Evolutionary conservation across 2,888 invertebrate species (phyloP).

Genomic region (Drosophila rubida): DNA sequence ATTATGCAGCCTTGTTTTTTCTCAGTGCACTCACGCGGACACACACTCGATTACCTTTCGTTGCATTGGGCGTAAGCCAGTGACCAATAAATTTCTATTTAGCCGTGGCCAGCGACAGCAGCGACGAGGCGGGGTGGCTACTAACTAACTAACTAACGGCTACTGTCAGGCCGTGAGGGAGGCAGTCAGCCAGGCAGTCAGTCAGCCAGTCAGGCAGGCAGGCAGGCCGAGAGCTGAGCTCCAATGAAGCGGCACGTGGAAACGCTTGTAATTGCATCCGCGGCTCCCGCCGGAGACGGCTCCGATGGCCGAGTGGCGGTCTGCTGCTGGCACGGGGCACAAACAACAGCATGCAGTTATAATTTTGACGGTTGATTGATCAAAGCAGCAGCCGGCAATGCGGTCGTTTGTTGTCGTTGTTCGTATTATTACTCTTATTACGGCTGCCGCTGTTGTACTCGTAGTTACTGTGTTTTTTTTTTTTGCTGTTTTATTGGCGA

Average conservation of each 20-base stretch:
- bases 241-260: slow-evolving; percentile 80
- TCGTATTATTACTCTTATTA: slow-evolving; percentile 17
- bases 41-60: slow-evolving; percentile 42
- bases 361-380: slow-evolving; percentile 82
- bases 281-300: slow-evolving; percentile 35
- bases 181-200: slow-evolving; percentile 27
- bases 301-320: background rate
- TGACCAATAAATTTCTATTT: slow-evolving; percentile 79
- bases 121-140: background rate
- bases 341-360: slow-evolving; percentile 58
- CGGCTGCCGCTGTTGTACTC: slow-evolving; percentile 11
- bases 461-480: background rate
- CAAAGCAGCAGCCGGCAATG: slow-evolving; percentile 69
- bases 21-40: slow-evolving; percentile 33
- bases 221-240: slow-evolving; percentile 51
- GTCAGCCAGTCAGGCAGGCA: slow-evolving; percentile 23
- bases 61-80: slow-evolving; percentile 58
- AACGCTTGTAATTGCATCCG: slow-evolving; percentile 80
- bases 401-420: slow-evolving; percentile 26
- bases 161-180: slow-evolving; percentile 43
- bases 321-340: slow-evolving; percentile 55
- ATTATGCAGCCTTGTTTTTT: slow-evolving; percentile 23
- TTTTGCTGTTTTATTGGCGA: slow-evolving; percentile 40
- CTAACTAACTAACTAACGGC: slow-evolving; percentile 46
- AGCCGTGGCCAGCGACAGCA: slow-evolving; percentile 45